Conservation (phyloP, 2,113 vertebrate genomes). For the Aphyosemion australe region DNA sequence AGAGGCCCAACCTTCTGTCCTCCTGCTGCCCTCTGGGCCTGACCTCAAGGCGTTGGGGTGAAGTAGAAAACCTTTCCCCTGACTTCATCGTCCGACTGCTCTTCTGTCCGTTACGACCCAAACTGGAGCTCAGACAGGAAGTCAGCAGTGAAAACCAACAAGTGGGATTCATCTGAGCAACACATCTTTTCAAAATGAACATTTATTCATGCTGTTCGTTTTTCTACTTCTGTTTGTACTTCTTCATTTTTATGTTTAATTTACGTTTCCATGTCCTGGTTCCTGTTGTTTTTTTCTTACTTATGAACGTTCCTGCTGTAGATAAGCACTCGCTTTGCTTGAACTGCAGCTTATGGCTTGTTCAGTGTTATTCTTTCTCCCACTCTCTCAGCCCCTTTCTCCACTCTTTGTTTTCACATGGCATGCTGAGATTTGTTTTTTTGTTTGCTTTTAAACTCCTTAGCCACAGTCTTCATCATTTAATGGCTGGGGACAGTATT, state of each 20-base stretch:
- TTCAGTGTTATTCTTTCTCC: constrained; percentile 23
- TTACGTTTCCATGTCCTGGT: constrained; percentile 23
- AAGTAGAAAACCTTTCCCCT: constrained; percentile 41
- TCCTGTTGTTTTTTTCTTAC: neutral
- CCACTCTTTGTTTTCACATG: constrained; percentile 50
- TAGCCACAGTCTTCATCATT: constrained; percentile 49
- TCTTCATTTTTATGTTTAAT: constrained; percentile 25
- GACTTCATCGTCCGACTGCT: constrained; percentile 29
- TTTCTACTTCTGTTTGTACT: constrained; percentile 25
- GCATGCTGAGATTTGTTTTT: constrained; percentile 62
- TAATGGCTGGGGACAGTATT: constrained; percentile 54
- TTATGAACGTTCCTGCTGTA: constrained; percentile 9
- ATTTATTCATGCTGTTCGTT: constrained; percentile 5
- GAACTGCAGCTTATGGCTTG: constrained; percentile 23
- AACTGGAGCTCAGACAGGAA: neutral
- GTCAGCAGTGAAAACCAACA: constrained; percentile 10
- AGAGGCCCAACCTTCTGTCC: constrained; percentile 16
- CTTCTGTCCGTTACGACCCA: neutral
- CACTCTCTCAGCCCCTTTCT: constrained; percentile 5
- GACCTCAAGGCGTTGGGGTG: constrained; percentile 14
- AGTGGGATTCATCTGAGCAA: neutral
- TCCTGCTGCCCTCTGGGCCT: constrained; percentile 22
- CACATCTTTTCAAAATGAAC: no score
- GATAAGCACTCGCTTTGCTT: constrained; percentile 5
- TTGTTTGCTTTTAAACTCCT: constrained; percentile 61